Percentiles rank a stretch among this genome's conserved stretches.
phyloP scores from a whole-genome alignment of 2,113 vertebrate genomes.

The Perca flavescens region DNA sequence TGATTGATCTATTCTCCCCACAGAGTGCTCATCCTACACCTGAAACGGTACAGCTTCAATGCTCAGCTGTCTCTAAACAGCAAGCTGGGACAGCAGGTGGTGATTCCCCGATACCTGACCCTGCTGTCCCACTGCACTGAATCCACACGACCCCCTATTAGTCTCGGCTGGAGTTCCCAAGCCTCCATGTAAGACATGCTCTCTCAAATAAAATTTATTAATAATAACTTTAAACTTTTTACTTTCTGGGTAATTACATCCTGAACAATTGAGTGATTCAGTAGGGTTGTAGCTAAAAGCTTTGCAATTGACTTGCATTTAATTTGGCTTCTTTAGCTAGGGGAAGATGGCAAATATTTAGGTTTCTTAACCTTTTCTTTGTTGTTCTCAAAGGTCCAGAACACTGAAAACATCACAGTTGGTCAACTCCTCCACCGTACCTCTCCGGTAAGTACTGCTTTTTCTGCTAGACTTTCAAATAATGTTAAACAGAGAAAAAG shows the following conservation, averaged over 20 bases:
- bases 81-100: slow-evolving; percentile 96
- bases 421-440: slow-evolving; percentile 89
- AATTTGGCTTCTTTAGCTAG: not conserved
- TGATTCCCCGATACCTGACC: slow-evolving; percentile 95
- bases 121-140: slow-evolving; percentile 94
- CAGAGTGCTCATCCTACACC: slow-evolving; percentile 97
- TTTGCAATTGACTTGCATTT: not conserved
- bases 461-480: not conserved
- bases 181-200: slow-evolving; percentile 84
- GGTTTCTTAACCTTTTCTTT: not conserved
- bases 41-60: slow-evolving; percentile 98
- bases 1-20: not conserved
- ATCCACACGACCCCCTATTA: slow-evolving; percentile 89
- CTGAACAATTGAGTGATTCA: not conserved
- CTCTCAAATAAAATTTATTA: not conserved
- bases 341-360: not conserved
- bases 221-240: not conserved
- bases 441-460: slow-evolving; percentile 85
- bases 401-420: slow-evolving; percentile 93
- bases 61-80: slow-evolving; percentile 95
- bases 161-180: slow-evolving; percentile 89
- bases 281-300: not conserved
- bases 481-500: not conserved
- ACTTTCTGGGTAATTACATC: not conserved
- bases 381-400: slow-evolving; percentile 86